Conservation (phyloP, 2,797 vertebrate genomes). For the Spatula versicolor region DNA sequence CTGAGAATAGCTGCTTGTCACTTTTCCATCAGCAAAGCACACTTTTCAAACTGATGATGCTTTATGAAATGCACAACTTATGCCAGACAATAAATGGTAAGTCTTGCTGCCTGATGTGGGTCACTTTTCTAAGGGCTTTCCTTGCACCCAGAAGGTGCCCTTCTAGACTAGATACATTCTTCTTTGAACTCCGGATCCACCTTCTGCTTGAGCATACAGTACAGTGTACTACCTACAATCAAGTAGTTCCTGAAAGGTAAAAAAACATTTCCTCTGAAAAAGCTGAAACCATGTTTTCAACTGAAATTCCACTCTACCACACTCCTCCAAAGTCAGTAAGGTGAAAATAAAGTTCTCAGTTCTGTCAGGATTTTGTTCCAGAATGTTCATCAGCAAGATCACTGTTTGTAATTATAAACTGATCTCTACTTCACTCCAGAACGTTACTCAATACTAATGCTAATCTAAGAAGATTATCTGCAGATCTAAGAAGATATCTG, state of each 20-base stretch:
- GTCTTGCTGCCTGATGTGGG: too few species aligned
- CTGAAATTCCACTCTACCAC: not conserved
- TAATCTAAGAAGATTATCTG: not conserved
- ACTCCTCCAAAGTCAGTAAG: not conserved
- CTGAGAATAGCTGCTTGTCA: not conserved
- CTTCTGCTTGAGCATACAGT: not conserved
- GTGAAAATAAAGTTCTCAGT: not conserved
- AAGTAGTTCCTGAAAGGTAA: not conserved
- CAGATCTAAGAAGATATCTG: not conserved
- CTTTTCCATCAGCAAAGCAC: not conserved
- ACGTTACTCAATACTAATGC: not conserved
- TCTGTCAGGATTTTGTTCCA: not conserved
- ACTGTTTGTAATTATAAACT: not conserved
- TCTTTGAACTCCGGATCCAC: not conserved
- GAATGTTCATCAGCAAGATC: not conserved
- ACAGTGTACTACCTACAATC: not conserved
- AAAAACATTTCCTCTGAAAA: not conserved
- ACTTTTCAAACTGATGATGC: not conserved
- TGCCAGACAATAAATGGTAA: rapidly evolving
- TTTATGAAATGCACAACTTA: rapidly evolving
- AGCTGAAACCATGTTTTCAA: not conserved
- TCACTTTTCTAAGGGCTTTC: not conserved
- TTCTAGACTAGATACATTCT: not conserved
- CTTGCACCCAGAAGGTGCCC: not conserved
- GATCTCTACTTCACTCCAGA: not conserved